These are phyloP conservation scores for Limulus polyphemus DNA, from an alignment of 2,888 invertebrate species.

Conservation along the genomic window DNA sequence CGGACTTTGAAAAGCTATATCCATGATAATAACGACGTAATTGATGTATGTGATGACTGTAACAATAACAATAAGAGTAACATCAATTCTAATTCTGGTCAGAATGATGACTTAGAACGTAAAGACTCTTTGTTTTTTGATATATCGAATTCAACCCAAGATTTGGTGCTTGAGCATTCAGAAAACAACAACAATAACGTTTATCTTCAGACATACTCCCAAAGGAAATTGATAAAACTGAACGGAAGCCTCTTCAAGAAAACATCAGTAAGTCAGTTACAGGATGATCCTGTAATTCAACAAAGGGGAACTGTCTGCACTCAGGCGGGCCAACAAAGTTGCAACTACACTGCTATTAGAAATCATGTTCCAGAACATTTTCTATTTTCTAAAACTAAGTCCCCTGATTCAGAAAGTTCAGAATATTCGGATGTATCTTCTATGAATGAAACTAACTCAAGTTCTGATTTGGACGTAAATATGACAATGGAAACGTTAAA, in stretches of 20 bases:
- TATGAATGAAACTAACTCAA: neutral
- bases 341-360: too few species aligned
- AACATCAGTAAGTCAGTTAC: too few species aligned
- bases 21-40: neutral
- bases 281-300: too few species aligned
- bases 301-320: too few species aligned
- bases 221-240: too few species aligned
- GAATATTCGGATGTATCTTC: neutral
- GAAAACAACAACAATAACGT: neutral
- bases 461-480: neutral
- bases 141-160: slow-evolving; percentile 27
- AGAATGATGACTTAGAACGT: neutral
- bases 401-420: too few species aligned
- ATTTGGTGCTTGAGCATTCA: slow-evolving; percentile 21
- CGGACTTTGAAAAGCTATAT: too few species aligned
- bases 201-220: neutral
- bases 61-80: neutral
- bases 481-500: neutral
- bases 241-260: too few species aligned
- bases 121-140: neutral
- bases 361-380: too few species aligned
- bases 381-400: too few species aligned
- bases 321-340: too few species aligned
- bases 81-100: neutral
- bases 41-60: neutral